Evolutionary conservation across 64 coral and sea anemone species (phyloP).

Genomic region (Hydrozoanthus tunicans): DNA sequence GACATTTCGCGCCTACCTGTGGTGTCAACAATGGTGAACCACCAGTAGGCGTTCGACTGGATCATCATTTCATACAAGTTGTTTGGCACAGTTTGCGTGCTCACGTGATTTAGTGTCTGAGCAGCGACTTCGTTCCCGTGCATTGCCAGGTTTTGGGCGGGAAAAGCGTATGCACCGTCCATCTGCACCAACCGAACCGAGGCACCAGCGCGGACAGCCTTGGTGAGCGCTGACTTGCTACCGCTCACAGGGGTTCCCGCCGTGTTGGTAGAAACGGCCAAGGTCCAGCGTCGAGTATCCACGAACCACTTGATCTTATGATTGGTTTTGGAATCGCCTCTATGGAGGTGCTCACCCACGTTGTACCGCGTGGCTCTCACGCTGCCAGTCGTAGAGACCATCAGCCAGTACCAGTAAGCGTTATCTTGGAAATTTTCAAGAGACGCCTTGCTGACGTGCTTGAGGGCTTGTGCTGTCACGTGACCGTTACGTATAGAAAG

Average conservation of each 20-base stretch:
- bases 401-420: constrained; percentile 88
- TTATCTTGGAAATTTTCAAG: constrained; percentile 68
- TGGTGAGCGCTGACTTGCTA: constrained; percentile 13
- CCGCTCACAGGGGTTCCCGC: constrained; percentile 46
- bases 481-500: constrained; percentile 78
- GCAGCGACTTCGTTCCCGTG: constrained; percentile 66
- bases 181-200: constrained; percentile 69
- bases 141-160: constrained; percentile 73
- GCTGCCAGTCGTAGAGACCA: constrained; percentile 82
- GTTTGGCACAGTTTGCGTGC: constrained; percentile 56
- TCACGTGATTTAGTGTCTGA: constrained; percentile 67
- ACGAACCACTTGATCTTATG: constrained; percentile 73
- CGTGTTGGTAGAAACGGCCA: constrained; percentile 45
- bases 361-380: constrained; percentile 74
- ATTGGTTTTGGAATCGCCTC: constrained; percentile 32
- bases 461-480: constrained; percentile 82
- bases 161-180: constrained; percentile 66
- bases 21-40: constrained; percentile 83
- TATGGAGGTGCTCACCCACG: constrained; percentile 51
- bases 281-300: constrained; percentile 67
- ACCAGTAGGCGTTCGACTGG: constrained; percentile 78
- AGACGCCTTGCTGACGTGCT: constrained; percentile 76
- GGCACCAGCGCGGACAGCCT: constrained; percentile 76
- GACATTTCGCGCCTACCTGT: constrained; percentile 75
- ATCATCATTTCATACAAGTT: constrained; percentile 53